Evolutionary conservation across 2,888 invertebrate species (phyloP).

Genomic region (Capitulum mitella): DNA sequence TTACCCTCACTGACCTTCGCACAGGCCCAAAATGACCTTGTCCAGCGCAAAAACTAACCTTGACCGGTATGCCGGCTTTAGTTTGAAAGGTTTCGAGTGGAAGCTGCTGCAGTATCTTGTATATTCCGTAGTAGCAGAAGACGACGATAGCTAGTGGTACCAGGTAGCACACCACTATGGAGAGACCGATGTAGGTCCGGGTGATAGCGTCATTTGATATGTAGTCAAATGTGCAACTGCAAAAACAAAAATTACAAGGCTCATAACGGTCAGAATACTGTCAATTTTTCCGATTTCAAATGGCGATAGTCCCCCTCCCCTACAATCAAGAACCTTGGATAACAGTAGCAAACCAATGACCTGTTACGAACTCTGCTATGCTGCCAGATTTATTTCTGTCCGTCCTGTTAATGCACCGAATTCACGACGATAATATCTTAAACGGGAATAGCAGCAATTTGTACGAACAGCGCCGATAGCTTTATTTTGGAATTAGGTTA

Average conservation of each 20-base stretch:
- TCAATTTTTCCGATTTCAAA: background rate
- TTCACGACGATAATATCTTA: background rate
- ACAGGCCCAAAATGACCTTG: background rate
- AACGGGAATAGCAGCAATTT: too few relatives aligned
- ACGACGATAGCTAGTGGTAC: conserved; percentile 55
- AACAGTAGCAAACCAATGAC: too few relatives aligned
- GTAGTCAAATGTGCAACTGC: background rate
- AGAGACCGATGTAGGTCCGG: background rate
- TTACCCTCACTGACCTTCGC: background rate
- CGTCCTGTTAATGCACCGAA: background rate
- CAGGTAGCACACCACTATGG: conserved; percentile 38
- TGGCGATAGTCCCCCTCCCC: too few relatives aligned
- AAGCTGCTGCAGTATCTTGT: conserved; percentile 37
- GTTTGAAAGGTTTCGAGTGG: background rate
- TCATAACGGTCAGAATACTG: background rate
- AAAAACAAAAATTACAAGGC: background rate
- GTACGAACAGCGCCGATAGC: too few relatives aligned
- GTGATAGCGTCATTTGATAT: background rate
- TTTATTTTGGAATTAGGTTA: too few relatives aligned
- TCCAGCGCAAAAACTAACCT: background rate
- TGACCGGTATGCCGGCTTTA: background rate
- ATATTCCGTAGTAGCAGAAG: conserved; percentile 54
- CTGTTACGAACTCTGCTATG: too few relatives aligned
- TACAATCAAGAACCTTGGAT: too few relatives aligned
- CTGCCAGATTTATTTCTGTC: background rate